These are phyloP conservation scores for Hypotaenidia okinawae DNA, from an alignment of 2,797 vertebrate genomes.

Conservation along the genomic window DNA sequence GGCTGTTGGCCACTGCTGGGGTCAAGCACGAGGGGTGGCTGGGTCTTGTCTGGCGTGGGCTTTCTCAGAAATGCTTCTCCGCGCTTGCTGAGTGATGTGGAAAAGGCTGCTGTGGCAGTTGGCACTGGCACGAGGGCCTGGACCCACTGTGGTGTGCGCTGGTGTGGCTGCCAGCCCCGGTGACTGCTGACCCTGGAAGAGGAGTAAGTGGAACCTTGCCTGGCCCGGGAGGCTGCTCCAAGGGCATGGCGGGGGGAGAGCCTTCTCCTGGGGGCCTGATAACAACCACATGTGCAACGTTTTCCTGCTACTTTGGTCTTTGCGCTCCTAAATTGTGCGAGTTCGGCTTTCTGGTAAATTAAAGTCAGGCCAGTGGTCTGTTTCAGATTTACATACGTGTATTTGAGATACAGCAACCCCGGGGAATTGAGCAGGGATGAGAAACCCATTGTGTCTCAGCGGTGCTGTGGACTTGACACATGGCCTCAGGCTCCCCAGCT, in stretches of 20 bases:
- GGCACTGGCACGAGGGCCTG: accelerated
- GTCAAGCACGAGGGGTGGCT: not conserved
- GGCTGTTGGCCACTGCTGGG: not conserved
- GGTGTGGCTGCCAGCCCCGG: not conserved
- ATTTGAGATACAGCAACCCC: not conserved
- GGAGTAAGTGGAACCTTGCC: not conserved
- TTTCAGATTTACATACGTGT: not conserved
- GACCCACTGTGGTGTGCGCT: accelerated
- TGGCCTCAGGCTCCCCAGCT: not conserved
- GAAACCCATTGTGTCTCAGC: not conserved
- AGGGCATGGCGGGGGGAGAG: accelerated
- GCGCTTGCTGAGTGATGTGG: accelerated
- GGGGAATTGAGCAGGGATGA: not conserved
- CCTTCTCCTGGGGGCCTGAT: not conserved
- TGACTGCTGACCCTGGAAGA: not conserved
- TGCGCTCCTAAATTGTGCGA: not conserved
- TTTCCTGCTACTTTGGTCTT: not conserved
- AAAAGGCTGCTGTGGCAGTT: not conserved
- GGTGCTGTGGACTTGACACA: not conserved
- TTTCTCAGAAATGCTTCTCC: not conserved
- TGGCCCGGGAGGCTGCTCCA: not conserved
- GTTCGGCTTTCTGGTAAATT: not conserved
- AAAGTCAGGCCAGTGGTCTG: not conserved
- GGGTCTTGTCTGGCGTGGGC: not conserved
- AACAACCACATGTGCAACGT: not conserved